A percentile compares a stretch with the other conserved stretches of the same genome.
These are phyloP conservation scores for Aquatica leii DNA, from an alignment of 2,888 invertebrate species.

Conservation along the genomic window DNA sequence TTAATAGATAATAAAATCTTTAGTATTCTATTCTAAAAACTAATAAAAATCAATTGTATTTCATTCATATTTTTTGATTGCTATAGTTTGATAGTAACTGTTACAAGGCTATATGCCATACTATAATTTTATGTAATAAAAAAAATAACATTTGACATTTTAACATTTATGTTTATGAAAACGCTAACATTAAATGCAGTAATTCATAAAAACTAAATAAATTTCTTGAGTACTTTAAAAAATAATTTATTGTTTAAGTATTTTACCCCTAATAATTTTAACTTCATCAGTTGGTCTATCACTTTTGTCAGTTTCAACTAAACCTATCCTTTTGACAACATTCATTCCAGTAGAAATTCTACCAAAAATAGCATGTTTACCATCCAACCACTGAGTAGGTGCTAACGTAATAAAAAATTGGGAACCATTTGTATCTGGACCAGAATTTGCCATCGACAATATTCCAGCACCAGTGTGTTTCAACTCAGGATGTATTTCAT, in stretches of 20 bases:
- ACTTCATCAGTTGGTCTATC: constrained; percentile 92
- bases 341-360: constrained; percentile 88
- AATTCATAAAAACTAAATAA: not conserved
- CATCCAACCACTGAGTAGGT: constrained; percentile 97
- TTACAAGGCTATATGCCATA: too few relatives aligned
- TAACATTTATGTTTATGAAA: too few relatives aligned
- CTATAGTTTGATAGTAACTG: too few relatives aligned
- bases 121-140: too few relatives aligned
- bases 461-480: constrained; percentile 95
- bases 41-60: too few relatives aligned
- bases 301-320: constrained; percentile 92
- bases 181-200: too few relatives aligned
- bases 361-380: constrained; percentile 97
- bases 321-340: constrained; percentile 90
- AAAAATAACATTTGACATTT: too few relatives aligned
- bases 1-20: too few relatives aligned
- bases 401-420: constrained; percentile 98
- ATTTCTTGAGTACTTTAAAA: not conserved
- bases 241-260: constrained; percentile 56
- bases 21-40: too few relatives aligned
- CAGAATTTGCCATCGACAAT: constrained; percentile 98
- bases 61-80: too few relatives aligned
- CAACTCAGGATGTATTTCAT: constrained; percentile 92
- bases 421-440: constrained; percentile 95
- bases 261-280: constrained; percentile 72